Evolutionary conservation across 2,888 invertebrate genomes (phyloP).

Genomic region (Keiferia lycopersicella): DNA sequence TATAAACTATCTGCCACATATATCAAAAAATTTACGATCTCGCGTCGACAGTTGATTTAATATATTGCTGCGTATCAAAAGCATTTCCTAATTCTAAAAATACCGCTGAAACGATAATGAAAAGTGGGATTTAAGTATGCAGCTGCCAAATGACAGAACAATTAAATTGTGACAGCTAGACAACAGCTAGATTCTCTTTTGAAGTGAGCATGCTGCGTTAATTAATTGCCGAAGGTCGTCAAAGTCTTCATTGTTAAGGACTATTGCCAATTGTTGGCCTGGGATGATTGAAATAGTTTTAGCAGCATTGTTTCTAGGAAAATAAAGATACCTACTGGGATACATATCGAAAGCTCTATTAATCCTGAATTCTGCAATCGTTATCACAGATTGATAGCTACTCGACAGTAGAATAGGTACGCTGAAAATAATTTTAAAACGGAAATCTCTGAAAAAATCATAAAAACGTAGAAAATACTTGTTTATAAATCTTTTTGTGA

Average conservation of each 20-base stretch:
- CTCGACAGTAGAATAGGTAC: no score
- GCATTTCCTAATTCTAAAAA: constrained; percentile 1
- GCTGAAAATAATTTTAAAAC: no score
- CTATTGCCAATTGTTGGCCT: constrained; percentile 6
- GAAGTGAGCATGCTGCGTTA: not conserved
- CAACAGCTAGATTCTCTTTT: not conserved
- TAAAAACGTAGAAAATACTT: no score
- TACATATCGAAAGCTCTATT: no score
- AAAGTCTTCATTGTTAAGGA: constrained; percentile 1
- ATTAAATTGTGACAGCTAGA: constrained; percentile 15
- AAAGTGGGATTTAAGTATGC: not conserved
- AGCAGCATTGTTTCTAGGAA: not conserved
- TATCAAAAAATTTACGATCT: not conserved
- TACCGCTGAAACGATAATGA: not conserved
- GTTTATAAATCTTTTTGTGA: no score
- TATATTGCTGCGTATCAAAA: no score
- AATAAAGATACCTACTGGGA: not conserved
- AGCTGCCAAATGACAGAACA: constrained; percentile 8
- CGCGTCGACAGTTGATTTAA: not conserved
- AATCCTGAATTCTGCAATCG: no score
- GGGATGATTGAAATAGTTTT: constrained; percentile 12
- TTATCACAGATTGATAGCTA: no score
- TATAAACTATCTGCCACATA: not conserved
- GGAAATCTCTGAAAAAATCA: no score
- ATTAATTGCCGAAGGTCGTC: constrained; percentile 1